Percentiles rank a stretch among this genome's conserved stretches.
These are phyloP conservation scores for Penaeus japonicus DNA, from an alignment of 1,140 invertebrate genomes.

Conservation along the genomic window DNA sequence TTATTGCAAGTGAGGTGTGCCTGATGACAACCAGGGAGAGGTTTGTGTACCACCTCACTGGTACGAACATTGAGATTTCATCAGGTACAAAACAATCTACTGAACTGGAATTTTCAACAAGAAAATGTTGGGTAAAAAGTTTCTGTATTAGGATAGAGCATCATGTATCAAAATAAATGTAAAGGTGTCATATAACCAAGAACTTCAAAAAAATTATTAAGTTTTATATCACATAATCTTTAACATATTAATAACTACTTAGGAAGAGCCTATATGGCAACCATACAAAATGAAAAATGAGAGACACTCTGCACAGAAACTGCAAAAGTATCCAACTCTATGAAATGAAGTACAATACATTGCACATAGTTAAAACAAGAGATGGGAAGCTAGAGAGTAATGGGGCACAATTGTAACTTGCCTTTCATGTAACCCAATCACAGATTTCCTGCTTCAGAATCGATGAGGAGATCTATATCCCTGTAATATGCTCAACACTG, in stretches of 20 bases:
- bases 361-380: constrained; percentile 46
- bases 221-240: constrained; percentile 53
- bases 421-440: constrained; percentile 37
- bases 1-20: constrained; percentile 33
- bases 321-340: neutral
- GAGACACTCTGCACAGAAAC: constrained; percentile 27
- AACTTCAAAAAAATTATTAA: constrained; percentile 40
- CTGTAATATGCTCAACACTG: too few species aligned
- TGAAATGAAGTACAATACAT: constrained; percentile 53
- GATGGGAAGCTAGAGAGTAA: constrained; percentile 27
- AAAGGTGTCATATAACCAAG: constrained; percentile 45
- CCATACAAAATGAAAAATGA: constrained; percentile 41
- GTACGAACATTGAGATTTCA: constrained; percentile 40
- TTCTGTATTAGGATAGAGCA: too few species aligned
- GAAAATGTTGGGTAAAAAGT: too few species aligned
- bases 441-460: constrained; percentile 29
- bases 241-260: constrained; percentile 39
- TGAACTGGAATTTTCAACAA: neutral
- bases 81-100: constrained; percentile 50
- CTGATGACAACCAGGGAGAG: constrained; percentile 32
- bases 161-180: constrained; percentile 38
- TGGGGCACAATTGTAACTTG: constrained; percentile 29
- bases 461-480: too few species aligned
- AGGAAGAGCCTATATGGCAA: constrained; percentile 50
- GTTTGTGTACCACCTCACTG: constrained; percentile 3